Evolutionary conservation across 2,797 vertebrate genomes (phyloP).

Genomic region (Clarias fuscus): DNA sequence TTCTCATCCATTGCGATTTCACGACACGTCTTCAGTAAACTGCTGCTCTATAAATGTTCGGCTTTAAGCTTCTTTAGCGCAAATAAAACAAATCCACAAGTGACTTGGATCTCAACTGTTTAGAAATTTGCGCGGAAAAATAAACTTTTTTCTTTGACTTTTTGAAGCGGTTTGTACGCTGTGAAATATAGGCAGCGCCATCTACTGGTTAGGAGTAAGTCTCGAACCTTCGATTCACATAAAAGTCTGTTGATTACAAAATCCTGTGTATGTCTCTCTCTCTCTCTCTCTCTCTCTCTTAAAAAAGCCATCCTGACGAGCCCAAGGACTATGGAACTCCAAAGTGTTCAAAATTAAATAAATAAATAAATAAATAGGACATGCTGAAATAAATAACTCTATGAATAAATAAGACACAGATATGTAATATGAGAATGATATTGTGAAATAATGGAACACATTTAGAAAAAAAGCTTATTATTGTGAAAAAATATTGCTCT

Average conservation of each 20-base stretch:
- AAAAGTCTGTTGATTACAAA: neutral
- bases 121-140: constrained; percentile 48
- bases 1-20: constrained; percentile 45
- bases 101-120: neutral
- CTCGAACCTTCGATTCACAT: neutral
- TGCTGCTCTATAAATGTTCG: neutral
- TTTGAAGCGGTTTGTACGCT: neutral
- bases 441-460: no score
- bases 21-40: neutral
- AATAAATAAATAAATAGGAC: no score
- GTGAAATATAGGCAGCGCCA: neutral
- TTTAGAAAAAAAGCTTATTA: no score
- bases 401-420: no score
- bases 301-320: neutral
- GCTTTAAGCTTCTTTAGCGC: neutral
- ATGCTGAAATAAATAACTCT: no score
- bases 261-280: no score
- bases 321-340: no score
- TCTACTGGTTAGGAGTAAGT: neutral
- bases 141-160: neutral
- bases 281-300: no score
- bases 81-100: neutral
- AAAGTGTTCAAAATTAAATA: no score
- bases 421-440: no score
- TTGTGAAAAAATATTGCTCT: no score